These are phyloP conservation scores for Sorex fumeus DNA, from an alignment of 2,113 vertebrate genomes.

Conservation along the genomic window DNA sequence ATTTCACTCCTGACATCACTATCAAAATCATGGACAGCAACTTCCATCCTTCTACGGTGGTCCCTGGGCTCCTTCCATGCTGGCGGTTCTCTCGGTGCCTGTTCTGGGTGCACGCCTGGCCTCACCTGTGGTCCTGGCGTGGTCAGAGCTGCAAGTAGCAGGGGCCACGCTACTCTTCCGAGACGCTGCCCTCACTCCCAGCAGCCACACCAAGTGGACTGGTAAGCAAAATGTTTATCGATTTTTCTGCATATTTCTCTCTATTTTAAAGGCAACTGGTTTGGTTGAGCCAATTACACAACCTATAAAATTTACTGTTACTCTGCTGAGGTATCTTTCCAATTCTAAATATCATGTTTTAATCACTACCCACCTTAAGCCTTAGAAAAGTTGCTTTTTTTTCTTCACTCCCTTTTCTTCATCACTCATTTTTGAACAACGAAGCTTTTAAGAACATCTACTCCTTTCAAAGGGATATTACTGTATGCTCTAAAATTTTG, in stretches of 20 bases:
- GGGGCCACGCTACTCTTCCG: neutral
- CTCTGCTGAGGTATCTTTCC: neutral
- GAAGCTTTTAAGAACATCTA: slow-evolving; percentile 51
- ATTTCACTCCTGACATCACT: neutral
- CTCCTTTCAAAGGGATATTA: slow-evolving; percentile 33
- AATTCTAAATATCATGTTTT: slow-evolving; percentile 8
- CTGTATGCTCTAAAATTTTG: neutral
- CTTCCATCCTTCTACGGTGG: neutral
- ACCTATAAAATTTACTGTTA: slow-evolving; percentile 22
- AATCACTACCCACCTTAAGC: neutral
- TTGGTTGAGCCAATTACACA: slow-evolving; percentile 4
- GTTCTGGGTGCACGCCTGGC: neutral
- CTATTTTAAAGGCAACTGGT: neutral
- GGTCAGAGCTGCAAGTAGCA: neutral
- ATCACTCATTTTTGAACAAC: slow-evolving; percentile 8
- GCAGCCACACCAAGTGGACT: neutral
- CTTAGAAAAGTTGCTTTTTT: slow-evolving; percentile 33
- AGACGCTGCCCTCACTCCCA: neutral
- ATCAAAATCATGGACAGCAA: neutral
- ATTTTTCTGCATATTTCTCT: neutral
- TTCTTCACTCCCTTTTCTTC: neutral
- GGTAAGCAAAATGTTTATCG: neutral
- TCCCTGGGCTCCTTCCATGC: neutral
- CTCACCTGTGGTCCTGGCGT: no score
- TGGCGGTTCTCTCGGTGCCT: no score